These are phyloP conservation scores for Nestor notabilis DNA, from an alignment of 2,113 vertebrate species.

Conservation along the genomic window DNA sequence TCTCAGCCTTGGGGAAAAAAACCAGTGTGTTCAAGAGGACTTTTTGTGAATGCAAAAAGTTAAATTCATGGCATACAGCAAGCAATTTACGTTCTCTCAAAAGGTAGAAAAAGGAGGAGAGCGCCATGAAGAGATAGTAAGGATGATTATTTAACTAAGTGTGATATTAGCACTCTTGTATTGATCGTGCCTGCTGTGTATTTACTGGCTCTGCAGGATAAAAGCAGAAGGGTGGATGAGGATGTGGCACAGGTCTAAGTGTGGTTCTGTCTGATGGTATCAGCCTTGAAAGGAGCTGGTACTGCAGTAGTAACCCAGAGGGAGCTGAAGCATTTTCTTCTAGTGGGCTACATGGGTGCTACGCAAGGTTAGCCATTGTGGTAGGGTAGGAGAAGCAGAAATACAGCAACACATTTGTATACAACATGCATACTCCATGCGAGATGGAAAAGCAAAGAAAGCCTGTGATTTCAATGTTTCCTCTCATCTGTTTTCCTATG, in stretches of 20 bases:
- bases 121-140: background rate
- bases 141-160: background rate
- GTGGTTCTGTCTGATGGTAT: background rate
- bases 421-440: accelerated
- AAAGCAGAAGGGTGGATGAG: background rate
- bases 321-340: background rate
- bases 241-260: background rate
- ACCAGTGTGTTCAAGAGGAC: background rate
- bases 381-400: background rate
- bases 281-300: background rate
- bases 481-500: background rate
- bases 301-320: too few relatives aligned
- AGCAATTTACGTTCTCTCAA: background rate
- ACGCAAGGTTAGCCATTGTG: background rate
- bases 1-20: background rate
- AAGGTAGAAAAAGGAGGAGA: background rate
- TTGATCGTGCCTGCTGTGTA: background rate
- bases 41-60: background rate
- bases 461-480: background rate
- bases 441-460: background rate
- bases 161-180: background rate
- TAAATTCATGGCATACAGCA: background rate
- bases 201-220: background rate
- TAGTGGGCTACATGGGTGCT: background rate
- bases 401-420: background rate